These are phyloP conservation scores for Thalassarche chlororhynchos DNA, from an alignment of 2,113 vertebrate species.

Conservation along the genomic window DNA sequence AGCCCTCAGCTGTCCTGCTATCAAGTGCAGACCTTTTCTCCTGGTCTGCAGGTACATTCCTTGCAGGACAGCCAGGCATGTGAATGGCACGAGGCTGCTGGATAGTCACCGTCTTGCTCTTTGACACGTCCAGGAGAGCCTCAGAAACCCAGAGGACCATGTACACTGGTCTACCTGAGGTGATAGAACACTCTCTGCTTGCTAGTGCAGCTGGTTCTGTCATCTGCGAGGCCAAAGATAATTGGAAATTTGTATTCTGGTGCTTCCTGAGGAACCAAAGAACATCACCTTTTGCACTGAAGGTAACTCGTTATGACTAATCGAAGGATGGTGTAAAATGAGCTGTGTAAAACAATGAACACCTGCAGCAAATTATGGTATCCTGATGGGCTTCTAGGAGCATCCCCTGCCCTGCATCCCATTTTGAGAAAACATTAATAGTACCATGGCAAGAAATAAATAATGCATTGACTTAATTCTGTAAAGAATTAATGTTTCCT, in stretches of 20 bases:
- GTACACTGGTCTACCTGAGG: accelerated
- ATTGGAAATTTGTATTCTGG: not conserved
- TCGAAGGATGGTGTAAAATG: not conserved
- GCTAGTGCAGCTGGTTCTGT: not conserved
- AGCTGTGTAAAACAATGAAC: not conserved
- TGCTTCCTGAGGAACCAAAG: not conserved
- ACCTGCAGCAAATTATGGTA: not conserved
- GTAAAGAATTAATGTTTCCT: not conserved
- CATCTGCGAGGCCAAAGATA: not conserved
- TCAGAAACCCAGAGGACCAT: not conserved
- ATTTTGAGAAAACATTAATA: not conserved
- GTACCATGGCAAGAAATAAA: not conserved
- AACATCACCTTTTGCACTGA: not conserved
- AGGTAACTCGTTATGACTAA: not conserved
- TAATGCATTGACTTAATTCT: not conserved
- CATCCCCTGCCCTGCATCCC: not conserved
- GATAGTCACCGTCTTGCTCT: not conserved
- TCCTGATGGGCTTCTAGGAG: not conserved
- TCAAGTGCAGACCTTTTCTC: not conserved
- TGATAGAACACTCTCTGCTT: not conserved
- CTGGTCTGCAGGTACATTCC: not conserved
- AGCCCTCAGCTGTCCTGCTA: accelerated
- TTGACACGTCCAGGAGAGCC: accelerated
- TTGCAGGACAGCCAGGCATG: accelerated
- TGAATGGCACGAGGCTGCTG: not conserved